Percentiles rank a stretch among this genome's conserved stretches.
Evolutionary conservation across 2,113 vertebrate genomes (phyloP).

Genomic region (Silurus glanis): DNA sequence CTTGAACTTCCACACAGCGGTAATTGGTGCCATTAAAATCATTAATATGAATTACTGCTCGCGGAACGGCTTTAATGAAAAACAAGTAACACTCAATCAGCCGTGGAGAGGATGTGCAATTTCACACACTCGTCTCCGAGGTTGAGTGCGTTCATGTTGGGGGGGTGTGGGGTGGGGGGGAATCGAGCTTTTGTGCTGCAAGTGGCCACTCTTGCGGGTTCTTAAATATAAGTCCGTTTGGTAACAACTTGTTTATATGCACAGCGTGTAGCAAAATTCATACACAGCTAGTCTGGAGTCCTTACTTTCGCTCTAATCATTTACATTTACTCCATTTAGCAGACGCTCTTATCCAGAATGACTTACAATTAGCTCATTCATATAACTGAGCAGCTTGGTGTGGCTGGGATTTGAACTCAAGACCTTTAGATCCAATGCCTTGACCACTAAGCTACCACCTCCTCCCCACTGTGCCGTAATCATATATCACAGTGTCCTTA

Average conservation of each 20-base stretch:
- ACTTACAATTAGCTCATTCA: no score
- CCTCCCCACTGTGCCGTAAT: no score
- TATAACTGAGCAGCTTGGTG: no score
- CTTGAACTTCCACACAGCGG: conserved; percentile 4
- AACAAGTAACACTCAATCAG: conserved; percentile 16
- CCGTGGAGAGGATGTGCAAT: conserved; percentile 21
- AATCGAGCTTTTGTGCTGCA: neutral
- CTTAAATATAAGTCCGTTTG: neutral
- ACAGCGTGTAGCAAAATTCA: neutral
- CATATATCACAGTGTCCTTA: no score
- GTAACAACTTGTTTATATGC: neutral
- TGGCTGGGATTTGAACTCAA: no score
- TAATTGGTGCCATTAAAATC: conserved; percentile 31
- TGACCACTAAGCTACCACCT: no score
- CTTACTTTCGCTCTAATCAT: no score
- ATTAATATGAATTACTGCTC: conserved; percentile 14
- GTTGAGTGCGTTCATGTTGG: neutral
- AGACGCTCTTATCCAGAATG: no score
- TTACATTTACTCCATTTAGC: no score
- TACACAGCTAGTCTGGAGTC: neutral
- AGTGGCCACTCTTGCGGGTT: neutral
- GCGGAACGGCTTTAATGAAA: conserved; percentile 5
- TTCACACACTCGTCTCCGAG: neutral
- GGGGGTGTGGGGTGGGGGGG: no score
- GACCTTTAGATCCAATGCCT: no score